Percentiles rank a stretch among this genome's conserved stretches.
Evolutionary conservation across 2,888 invertebrate species (phyloP).

Genomic region (Lycaena phlaeas): DNA sequence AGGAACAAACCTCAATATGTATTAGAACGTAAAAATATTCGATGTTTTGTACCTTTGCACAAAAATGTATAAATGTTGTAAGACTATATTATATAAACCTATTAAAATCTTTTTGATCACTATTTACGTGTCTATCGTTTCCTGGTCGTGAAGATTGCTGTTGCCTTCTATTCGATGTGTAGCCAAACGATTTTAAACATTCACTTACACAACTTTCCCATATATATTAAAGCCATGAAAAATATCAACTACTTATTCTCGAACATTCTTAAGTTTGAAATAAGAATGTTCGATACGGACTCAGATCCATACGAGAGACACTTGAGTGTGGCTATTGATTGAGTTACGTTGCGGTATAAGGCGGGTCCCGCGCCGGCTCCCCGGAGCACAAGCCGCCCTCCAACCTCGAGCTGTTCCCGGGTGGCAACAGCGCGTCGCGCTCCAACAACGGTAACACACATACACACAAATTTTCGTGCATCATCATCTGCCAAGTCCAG

Average conservation of each 20-base stretch:
- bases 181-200: constrained; percentile 3
- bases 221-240: too few relatives aligned
- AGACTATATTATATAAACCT: not conserved
- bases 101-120: constrained; percentile 7
- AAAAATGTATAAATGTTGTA: not conserved
- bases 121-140: constrained; percentile 16
- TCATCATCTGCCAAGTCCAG: too few relatives aligned
- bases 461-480: constrained; percentile 17
- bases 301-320: too few relatives aligned
- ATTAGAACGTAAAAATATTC: not conserved
- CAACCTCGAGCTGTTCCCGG: constrained; percentile 80
- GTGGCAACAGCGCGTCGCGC: constrained; percentile 75
- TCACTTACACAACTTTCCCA: not conserved
- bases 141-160: constrained; percentile 10
- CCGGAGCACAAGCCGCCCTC: constrained; percentile 80
- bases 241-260: too few relatives aligned
- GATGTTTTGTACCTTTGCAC: not conserved
- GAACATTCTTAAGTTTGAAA: too few relatives aligned
- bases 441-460: constrained; percentile 85
- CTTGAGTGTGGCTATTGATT: constrained; percentile 37
- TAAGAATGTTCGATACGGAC: too few relatives aligned
- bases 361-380: constrained; percentile 70
- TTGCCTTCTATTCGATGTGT: constrained; percentile 8
- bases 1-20: not conserved
- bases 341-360: constrained; percentile 47